Base-by-base conservation (phyloP, 35 echinoderm and acorn worm species). In the Ophiothrix spiculata region DNA sequence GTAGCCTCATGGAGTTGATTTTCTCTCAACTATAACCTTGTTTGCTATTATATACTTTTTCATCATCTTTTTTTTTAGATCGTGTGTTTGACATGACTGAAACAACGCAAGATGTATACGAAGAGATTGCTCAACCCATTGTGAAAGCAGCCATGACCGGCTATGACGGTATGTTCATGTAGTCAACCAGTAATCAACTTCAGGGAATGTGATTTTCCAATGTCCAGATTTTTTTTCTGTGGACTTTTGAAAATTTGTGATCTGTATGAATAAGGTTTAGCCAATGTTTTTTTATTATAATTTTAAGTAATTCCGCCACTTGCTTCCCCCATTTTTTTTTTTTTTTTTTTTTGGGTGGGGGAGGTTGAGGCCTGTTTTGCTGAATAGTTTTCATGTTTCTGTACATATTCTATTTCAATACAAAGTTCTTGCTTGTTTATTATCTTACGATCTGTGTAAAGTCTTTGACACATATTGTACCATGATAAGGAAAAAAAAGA, bases 71-170 rank as follows among this genome's bases (percentile, higher is more conserved):
- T 33, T 25, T 56, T 76, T 10, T 56, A 97, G 94, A 97, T 83
- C 87, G 87, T 86, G 90, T 97, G 11, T 97, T 97, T 76, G 36
- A 64, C 79, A 73, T 37, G 15, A 75, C 74, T 15, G 86, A 97
- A 49, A 86, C 90, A 37, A 97, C 94, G 40, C 19, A 40, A 36
- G 87, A 87, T 84, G 94, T 97, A 4, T 97, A 97, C 40, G 84
- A 86, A 56, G 87, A 97, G 35, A 90, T 92, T 54, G 94, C 94
- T 19, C 83, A 86, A 36, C 94, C 94, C 28, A 97, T 97, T 35
- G 74, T 97, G 37, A 63, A 86, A 32, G 78, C 76, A 2, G 90
- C 94, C 0, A 97, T 97, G 94, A 84, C 90, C 79, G 94, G 94
- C 8, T 90, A 92, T 56, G 83, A 97, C 84, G 94, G 94, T 97